Evolutionary conservation across 92 coral and sea anemone genomes (phyloP), one percentile per base, ranked within the genome.

Genomic region (Epizoanthus stellaris): DNA sequence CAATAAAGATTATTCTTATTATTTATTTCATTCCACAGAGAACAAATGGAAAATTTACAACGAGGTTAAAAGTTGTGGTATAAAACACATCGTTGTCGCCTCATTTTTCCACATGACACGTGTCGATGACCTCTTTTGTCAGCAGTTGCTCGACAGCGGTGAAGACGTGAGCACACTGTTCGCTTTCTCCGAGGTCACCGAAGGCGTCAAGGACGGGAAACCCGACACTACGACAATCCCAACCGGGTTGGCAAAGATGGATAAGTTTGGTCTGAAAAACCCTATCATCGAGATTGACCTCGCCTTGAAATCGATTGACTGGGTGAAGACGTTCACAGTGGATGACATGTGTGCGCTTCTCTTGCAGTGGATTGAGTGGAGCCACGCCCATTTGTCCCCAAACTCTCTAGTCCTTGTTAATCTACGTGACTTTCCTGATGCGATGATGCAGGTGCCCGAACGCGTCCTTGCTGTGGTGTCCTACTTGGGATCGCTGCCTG

Each of bases 351-450:
- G 79, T 77, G 59, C 64, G 40, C 86, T 86, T n/a, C 67, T 92
- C 53, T 76, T 67, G 11, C 43, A 89, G 58, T 89, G 92, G 61
- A 56, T 92, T 54, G 25, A 70, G 63, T 92, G 95, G 93, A 82
- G 81, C 77, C 91, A 88, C 11, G 17, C 49, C 39, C 82, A 89
- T 45, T 84, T 89, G n/a, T 80, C 93, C 4, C 56, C 67, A 17
- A 91, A 90, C 82, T 80, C 95, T 54, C 88, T 70, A 47, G 87
- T 93, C 86, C 40, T 93, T 15, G 68, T 93, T 69, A 93, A 93
- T 60, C 85, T 93, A 14, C 95, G 98, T 10, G 98, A 94, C 79
- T 80, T 91, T 15, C 84, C 93, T 13, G 95, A 91, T 80, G 84
- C 88, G 72, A 94, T 94, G 91, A 75, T 15, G 39, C 80, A 81